These are phyloP conservation scores for Tenthredo amoena DNA, from an alignment of 2,888 invertebrate genomes.

Conservation along the genomic window DNA sequence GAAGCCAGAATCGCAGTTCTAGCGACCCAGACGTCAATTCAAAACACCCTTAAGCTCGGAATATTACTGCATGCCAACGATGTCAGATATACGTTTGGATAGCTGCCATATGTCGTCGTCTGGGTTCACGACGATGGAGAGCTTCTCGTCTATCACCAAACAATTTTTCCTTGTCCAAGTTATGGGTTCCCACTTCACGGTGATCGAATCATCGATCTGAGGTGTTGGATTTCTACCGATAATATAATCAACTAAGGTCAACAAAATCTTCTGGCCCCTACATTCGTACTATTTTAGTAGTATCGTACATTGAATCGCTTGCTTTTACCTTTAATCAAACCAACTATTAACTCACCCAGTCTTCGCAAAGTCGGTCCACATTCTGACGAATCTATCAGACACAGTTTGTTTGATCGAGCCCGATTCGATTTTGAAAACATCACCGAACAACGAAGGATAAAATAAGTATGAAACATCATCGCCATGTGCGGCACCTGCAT, in stretches of 20 bases:
- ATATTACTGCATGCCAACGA: background rate
- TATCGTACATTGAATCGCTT: background rate
- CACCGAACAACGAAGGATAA: slow-evolving; percentile 67
- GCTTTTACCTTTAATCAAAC: background rate
- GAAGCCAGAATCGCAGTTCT: no score
- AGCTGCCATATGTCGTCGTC: slow-evolving; percentile 57
- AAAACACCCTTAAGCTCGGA: no score
- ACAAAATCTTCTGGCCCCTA: background rate
- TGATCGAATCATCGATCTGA: slow-evolving; percentile 58
- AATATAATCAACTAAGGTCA: background rate
- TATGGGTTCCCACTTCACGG: slow-evolving; percentile 63
- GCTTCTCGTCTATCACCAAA: slow-evolving; percentile 63
- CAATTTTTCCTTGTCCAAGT: slow-evolving; percentile 58
- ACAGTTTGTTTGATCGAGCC: slow-evolving; percentile 74
- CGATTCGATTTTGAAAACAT: slow-evolving; percentile 62
- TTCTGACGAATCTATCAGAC: slow-evolving; percentile 77
- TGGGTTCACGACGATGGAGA: slow-evolving; percentile 56
- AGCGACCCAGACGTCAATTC: no score
- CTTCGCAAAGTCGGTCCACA: slow-evolving; percentile 84
- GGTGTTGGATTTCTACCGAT: slow-evolving; percentile 67
- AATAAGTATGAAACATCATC: slow-evolving; percentile 83
- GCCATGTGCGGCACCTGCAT: slow-evolving; percentile 81
- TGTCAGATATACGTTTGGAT: slow-evolving; percentile 57
- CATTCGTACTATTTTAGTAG: background rate
- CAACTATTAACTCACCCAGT: slow-evolving; percentile 75